A percentile compares a stretch with the other conserved stretches of the same genome.
Conservation (phyloP, 2,797 vertebrate genomes). For the Sebastolobus altivelis region DNA sequence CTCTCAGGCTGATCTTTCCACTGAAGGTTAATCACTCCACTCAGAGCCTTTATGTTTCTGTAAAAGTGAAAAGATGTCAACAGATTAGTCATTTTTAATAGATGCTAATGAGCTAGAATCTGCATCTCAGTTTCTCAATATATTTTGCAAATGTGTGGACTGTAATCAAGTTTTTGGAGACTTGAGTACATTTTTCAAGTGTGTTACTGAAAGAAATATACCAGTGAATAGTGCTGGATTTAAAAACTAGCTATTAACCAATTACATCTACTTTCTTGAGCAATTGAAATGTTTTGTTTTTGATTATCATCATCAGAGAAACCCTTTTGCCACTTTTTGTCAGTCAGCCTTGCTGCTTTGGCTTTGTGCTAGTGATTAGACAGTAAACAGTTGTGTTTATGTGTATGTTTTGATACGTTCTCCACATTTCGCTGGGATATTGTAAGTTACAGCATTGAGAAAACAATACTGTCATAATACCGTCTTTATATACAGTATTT, state of each 20-base stretch:
- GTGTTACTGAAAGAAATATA: conserved; percentile 5
- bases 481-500: conserved; percentile 12
- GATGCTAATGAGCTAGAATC: conserved; percentile 37
- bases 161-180: conserved; percentile 22
- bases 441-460: background rate
- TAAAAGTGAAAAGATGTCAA: conserved; percentile 51
- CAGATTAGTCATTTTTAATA: conserved; percentile 49
- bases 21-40: conserved; percentile 87
- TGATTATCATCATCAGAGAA: conserved; percentile 6
- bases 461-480: background rate
- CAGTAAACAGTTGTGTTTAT: background rate
- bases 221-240: conserved; percentile 12
- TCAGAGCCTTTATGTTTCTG: conserved; percentile 64
- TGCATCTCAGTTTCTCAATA: background rate
- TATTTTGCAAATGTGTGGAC: conserved; percentile 28
- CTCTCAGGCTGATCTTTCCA: conserved; percentile 84
- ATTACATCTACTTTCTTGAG: background rate
- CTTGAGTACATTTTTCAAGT: background rate
- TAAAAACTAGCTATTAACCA: conserved; percentile 31
- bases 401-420: conserved; percentile 5
- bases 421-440: background rate
- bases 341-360: background rate
- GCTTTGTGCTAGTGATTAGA: conserved; percentile 4
- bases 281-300: conserved; percentile 13
- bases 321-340: background rate